A percentile compares a stretch with the other conserved stretches of the same genome.
Evolutionary conservation across 2,113 vertebrate genomes (phyloP).

Genomic region (Aegithalos caudatus): DNA sequence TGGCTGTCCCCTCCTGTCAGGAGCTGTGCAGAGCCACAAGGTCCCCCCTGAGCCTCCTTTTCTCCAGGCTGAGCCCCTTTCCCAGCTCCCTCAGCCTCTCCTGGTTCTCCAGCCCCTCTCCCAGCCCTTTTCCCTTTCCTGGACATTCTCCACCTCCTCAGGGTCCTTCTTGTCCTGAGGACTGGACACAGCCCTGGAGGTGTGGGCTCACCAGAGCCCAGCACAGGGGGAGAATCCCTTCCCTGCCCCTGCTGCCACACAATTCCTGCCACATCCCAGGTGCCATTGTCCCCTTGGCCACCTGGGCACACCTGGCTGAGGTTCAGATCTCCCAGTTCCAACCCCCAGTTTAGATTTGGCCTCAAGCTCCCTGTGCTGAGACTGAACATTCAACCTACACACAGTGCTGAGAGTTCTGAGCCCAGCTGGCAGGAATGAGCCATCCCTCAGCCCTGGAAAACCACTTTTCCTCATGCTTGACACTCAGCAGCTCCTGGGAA

Average conservation of each 20-base stretch:
- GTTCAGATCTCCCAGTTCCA: background rate
- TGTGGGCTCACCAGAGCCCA: background rate
- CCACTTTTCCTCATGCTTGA: accelerated
- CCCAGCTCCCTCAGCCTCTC: background rate
- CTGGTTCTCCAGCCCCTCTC: background rate
- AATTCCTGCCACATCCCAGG: background rate
- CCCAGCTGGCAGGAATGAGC: background rate
- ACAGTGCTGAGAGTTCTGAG: background rate
- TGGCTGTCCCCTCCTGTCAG: background rate
- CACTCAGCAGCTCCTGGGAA: accelerated
- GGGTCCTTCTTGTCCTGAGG: background rate
- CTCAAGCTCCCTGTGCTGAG: no score
- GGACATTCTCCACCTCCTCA: accelerated
- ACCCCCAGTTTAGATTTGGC: background rate
- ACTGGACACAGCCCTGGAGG: background rate
- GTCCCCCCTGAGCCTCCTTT: background rate
- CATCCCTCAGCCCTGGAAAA: background rate
- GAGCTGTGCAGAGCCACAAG: background rate
- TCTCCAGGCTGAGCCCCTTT: background rate
- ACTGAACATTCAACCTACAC: accelerated
- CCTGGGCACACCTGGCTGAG: background rate
- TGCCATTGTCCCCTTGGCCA: background rate
- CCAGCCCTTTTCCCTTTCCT: background rate
- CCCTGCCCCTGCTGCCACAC: background rate
- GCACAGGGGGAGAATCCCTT: background rate